A percentile compares a stretch with the other conserved stretches of the same genome.
These are phyloP conservation scores for Raja brachyura DNA, from an alignment of 2,113 vertebrate genomes.

Conservation along the genomic window DNA sequence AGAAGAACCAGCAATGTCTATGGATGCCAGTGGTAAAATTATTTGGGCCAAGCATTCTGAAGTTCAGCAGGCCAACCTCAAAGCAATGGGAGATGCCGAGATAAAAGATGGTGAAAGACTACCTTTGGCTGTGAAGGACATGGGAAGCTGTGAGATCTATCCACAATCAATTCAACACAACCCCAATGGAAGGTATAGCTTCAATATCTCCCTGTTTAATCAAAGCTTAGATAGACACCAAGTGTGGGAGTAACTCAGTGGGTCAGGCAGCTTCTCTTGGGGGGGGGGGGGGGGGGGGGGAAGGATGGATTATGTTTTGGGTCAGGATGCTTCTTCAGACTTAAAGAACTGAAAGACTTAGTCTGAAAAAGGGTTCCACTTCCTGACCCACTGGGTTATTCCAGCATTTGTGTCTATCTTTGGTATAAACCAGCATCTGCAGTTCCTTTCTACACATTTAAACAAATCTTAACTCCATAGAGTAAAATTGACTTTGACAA, in stretches of 20 bases:
- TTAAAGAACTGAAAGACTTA: too few relatives aligned
- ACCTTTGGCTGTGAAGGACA: conserved; percentile 92
- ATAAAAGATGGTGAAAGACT: conserved; percentile 95
- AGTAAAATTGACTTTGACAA: not conserved
- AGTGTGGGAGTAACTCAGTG: too few relatives aligned
- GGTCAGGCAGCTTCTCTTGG: too few relatives aligned
- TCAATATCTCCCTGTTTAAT: not conserved
- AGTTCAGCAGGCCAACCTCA: conserved; percentile 93
- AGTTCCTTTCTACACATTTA: too few relatives aligned
- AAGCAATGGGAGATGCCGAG: conserved; percentile 97
- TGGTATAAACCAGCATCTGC: too few relatives aligned
- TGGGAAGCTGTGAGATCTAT: conserved; percentile 99
- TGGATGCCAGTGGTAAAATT: conserved; percentile 96
- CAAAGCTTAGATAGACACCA: too few relatives aligned
- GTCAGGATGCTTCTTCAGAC: too few relatives aligned
- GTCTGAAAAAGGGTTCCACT: too few relatives aligned
- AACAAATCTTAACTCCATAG: not conserved
- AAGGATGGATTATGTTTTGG: too few relatives aligned
- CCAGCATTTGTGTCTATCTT: too few relatives aligned
- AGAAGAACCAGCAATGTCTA: conserved; percentile 97
- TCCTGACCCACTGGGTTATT: too few relatives aligned
- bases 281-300: too few relatives aligned
- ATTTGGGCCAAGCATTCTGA: conserved; percentile 98
- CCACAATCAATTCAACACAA: conserved; percentile 98
- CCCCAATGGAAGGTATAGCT: conserved; percentile 82